Evolutionary conservation across 2,888 invertebrate species (phyloP).

Genomic region (Volucella bombylans): DNA sequence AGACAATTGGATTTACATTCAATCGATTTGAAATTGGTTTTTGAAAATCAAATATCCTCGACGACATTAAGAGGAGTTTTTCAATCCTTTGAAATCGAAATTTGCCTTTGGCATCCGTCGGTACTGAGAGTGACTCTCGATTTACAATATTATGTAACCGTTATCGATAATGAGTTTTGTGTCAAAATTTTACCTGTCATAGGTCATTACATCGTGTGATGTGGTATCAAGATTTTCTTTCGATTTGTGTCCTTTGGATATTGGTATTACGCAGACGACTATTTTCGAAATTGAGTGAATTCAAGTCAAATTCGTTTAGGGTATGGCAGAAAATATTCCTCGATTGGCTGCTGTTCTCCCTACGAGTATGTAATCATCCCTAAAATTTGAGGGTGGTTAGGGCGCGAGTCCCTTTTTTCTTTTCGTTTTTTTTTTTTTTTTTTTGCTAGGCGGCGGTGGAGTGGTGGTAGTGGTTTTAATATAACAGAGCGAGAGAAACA

Average conservation of each 20-base stretch:
- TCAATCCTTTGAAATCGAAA: neutral
- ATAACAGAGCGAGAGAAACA: slow-evolving; percentile 50
- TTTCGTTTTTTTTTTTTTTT: neutral
- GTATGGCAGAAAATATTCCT: slow-evolving; percentile 41
- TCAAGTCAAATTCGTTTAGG: slow-evolving; percentile 20
- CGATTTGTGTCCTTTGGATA: neutral
- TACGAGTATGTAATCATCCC: slow-evolving; percentile 39
- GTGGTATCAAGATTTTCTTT: neutral
- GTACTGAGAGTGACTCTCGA: neutral
- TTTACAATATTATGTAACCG: slow-evolving; percentile 37
- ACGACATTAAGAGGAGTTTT: slow-evolving; percentile 53
- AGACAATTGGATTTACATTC: slow-evolving; percentile 63
- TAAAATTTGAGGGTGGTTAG: slow-evolving; percentile 22
- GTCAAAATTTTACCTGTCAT: slow-evolving; percentile 5
- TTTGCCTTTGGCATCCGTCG: slow-evolving; percentile 39
- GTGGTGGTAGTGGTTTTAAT: slow-evolving; percentile 21
- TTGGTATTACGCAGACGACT: neutral
- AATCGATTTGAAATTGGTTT: slow-evolving; percentile 60
- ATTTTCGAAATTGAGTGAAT: slow-evolving; percentile 10
- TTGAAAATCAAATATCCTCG: slow-evolving; percentile 58
- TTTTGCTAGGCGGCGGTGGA: neutral
- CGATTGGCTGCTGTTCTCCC: slow-evolving; percentile 51
- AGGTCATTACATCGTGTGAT: neutral
- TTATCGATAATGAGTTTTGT: neutral
- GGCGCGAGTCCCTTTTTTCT: slow-evolving; percentile 45